These are phyloP conservation scores for Antedon mediterranea DNA, from an alignment of 53 echinoderm and acorn worm genomes.

Conservation along the genomic window DNA sequence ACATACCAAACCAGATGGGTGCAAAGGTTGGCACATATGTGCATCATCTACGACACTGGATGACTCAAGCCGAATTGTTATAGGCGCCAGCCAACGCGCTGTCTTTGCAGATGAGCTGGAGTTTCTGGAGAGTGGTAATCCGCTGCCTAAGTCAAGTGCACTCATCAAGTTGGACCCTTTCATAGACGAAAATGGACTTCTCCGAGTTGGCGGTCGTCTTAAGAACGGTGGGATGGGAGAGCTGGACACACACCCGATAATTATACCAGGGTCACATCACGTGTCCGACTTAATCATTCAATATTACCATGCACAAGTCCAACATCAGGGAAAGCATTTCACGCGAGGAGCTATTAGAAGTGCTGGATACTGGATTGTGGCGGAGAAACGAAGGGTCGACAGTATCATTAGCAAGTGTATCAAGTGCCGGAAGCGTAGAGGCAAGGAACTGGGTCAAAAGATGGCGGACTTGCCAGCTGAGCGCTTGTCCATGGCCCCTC, in stretches of 20 bases:
- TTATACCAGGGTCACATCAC: neutral
- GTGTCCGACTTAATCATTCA: slow-evolving; percentile 3
- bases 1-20: slow-evolving; percentile 25
- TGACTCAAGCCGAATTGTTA: slow-evolving; percentile 21
- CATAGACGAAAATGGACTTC: neutral
- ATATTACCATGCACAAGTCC: slow-evolving; percentile 3
- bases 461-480: too few relatives aligned
- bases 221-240: neutral
- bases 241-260: slow-evolving; percentile 3
- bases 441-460: too few relatives aligned
- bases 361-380: too few relatives aligned
- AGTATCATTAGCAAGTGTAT: too few relatives aligned
- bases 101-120: slow-evolving; percentile 25
- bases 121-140: slow-evolving; percentile 11
- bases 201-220: slow-evolving; percentile 14
- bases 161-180: neutral
- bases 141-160: neutral
- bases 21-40: slow-evolving; percentile 36
- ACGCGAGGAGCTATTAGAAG: too few relatives aligned
- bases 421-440: too few relatives aligned
- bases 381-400: too few relatives aligned
- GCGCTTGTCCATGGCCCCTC: too few relatives aligned
- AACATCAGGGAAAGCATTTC: slow-evolving; percentile 13
- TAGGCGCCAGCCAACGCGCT: slow-evolving; percentile 21
- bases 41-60: slow-evolving; percentile 19